Evolutionary conservation across 1,140 invertebrate genomes (phyloP).

Genomic region (Aplysia californica): DNA sequence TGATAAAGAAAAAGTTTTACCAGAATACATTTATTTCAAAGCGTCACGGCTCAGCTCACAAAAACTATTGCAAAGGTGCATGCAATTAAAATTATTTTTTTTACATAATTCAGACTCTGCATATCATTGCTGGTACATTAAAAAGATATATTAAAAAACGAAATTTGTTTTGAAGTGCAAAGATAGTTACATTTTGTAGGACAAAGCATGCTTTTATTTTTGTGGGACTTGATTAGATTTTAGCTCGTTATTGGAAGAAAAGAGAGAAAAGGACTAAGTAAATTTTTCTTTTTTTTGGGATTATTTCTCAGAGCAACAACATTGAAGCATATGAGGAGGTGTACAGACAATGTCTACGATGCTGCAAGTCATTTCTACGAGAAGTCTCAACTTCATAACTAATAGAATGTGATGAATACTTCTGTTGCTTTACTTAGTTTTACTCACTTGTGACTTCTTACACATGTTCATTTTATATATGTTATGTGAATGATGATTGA

Average conservation of each 20-base stretch:
- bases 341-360: not conserved
- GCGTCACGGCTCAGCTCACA: no score
- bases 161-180: no score
- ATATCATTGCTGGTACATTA: not conserved
- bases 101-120: not conserved
- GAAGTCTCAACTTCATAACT: not conserved
- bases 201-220: not conserved
- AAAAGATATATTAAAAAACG: not conserved
- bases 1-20: no score
- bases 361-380: not conserved
- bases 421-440: not conserved
- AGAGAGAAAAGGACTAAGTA: no score
- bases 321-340: conserved; percentile 13
- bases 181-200: not conserved
- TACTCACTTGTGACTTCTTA: not conserved
- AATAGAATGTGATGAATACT: not conserved
- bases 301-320: no score
- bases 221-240: not conserved
- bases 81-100: not conserved
- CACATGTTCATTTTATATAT: not conserved
- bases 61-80: not conserved
- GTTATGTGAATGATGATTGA: not conserved
- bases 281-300: not conserved
- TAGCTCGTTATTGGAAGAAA: no score
- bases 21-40: no score